These are phyloP conservation scores for Cotesia congregata DNA, from an alignment of 2,888 invertebrate species.

Conservation along the genomic window DNA sequence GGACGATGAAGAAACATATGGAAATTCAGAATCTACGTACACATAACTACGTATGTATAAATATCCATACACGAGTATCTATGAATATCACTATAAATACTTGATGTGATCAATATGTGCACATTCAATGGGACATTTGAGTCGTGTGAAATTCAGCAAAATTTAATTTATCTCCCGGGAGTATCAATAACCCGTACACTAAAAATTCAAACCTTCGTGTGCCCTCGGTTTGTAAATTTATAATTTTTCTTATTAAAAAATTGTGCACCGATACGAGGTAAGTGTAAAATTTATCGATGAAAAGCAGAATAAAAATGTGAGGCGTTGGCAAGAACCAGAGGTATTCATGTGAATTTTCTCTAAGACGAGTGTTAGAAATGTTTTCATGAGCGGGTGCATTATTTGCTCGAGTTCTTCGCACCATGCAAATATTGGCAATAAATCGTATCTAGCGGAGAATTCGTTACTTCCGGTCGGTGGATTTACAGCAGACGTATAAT, in stretches of 20 bases:
- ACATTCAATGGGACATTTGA: not conserved
- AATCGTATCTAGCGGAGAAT: conserved; percentile 64
- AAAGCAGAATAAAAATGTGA: not conserved
- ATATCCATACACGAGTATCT: not conserved
- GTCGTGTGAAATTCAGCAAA: conserved; percentile 1
- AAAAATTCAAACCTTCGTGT: not conserved
- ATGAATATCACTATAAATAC: conserved; percentile 11
- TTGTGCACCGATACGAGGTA: not conserved
- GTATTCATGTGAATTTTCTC: conserved; percentile 3
- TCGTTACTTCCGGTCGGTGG: conserved; percentile 64
- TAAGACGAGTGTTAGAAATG: conserved; percentile 6
- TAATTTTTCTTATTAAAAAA: conserved; percentile 5
- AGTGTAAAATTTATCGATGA: not conserved
- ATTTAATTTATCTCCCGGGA: conserved; percentile 35
- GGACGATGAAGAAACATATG: conserved; percentile 7
- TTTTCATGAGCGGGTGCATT: conserved; percentile 37
- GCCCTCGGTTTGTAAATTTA: not conserved
- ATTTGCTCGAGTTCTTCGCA: conserved; percentile 57
- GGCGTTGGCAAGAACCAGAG: not conserved
- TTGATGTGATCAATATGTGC: conserved; percentile 19
- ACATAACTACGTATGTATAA: not conserved
- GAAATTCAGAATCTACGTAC: not conserved
- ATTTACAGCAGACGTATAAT: conserved; percentile 45
- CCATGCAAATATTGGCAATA: conserved; percentile 63
- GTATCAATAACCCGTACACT: conserved; percentile 23